Evolutionary conservation across 2,113 vertebrate genomes (phyloP).

Genomic region (Dolichallabes microphthalmus): DNA sequence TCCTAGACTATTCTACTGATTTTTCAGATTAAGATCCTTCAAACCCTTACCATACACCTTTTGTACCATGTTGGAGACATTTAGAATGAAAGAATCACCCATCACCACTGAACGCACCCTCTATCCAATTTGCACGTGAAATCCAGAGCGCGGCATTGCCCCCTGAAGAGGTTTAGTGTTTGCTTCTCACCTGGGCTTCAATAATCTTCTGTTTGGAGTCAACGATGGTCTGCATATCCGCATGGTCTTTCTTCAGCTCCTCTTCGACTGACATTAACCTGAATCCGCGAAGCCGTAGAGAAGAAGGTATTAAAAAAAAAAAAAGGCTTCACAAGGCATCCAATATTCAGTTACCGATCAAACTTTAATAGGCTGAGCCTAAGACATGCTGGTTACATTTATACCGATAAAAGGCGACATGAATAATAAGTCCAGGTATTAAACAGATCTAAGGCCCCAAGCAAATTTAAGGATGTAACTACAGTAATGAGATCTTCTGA

Average conservation of each 20-base stretch:
- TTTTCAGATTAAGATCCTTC: not conserved
- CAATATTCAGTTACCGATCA: constrained; percentile 5
- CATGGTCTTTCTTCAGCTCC: constrained; percentile 96
- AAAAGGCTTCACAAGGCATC: not conserved
- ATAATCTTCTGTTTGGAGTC: constrained; percentile 99
- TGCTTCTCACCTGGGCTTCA: constrained; percentile 85
- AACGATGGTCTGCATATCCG: constrained; percentile 96
- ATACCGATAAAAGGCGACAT: not conserved
- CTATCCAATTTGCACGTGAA: not conserved
- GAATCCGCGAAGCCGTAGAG: constrained; percentile 23
- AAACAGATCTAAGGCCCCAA: not conserved
- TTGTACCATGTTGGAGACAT: not conserved
- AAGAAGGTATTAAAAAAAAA: not conserved
- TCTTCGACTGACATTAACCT: constrained; percentile 98
- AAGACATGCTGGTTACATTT: not conserved
- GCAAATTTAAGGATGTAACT: constrained; percentile 2
- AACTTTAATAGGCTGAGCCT: constrained; percentile 12
- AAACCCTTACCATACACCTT: not conserved
- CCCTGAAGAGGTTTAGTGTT: not conserved
- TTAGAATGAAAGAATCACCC: not conserved
- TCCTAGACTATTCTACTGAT: not conserved
- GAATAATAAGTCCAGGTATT: not conserved
- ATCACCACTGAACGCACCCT: not conserved
- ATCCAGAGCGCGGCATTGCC: not conserved
- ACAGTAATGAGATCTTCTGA: constrained; percentile 26